Percentiles rank a stretch among this genome's conserved stretches.
Conservation (phyloP, 2,113 vertebrate genomes). For the Fukomys damarensis region DNA sequence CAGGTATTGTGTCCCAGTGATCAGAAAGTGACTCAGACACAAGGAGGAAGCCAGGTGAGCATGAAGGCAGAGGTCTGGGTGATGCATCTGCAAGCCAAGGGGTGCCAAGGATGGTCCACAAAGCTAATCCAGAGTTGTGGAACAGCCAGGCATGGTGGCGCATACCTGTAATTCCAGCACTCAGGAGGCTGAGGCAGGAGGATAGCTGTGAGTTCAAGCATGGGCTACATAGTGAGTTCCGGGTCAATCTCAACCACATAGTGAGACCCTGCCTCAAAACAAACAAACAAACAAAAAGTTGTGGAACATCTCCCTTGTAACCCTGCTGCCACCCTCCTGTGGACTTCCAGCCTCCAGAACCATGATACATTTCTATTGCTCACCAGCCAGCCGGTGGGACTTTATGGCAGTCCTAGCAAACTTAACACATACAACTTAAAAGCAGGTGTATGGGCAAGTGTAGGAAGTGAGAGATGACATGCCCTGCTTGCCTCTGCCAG, state of each 20-base stretch:
- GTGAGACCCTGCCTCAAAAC: too few relatives aligned
- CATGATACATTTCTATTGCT: not conserved
- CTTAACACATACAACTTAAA: not conserved
- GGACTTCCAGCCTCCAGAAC: not conserved
- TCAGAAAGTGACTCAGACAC: not conserved
- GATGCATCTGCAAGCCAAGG: not conserved
- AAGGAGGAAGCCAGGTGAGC: too few relatives aligned
- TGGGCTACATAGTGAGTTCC: too few relatives aligned
- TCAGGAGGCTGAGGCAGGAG: too few relatives aligned
- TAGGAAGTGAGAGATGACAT: not conserved
- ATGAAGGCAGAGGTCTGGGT: not conserved
- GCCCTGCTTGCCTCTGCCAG: not conserved
- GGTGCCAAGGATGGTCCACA: not conserved
- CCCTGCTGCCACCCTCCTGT: not conserved
- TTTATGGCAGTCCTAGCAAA: not conserved
- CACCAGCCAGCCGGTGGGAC: not conserved
- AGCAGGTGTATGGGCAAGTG: accelerated
- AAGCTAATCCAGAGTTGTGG: not conserved
- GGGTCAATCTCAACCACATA: too few relatives aligned
- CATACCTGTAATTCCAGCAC: too few relatives aligned
- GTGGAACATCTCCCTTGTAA: not conserved
- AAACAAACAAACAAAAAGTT: too few relatives aligned
- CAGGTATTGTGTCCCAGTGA: not conserved
- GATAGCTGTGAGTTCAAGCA: too few relatives aligned
- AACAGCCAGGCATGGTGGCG: too few relatives aligned